Conservation (phyloP, 2,113 vertebrate genomes). For the Oryzias melastigma region DNA sequence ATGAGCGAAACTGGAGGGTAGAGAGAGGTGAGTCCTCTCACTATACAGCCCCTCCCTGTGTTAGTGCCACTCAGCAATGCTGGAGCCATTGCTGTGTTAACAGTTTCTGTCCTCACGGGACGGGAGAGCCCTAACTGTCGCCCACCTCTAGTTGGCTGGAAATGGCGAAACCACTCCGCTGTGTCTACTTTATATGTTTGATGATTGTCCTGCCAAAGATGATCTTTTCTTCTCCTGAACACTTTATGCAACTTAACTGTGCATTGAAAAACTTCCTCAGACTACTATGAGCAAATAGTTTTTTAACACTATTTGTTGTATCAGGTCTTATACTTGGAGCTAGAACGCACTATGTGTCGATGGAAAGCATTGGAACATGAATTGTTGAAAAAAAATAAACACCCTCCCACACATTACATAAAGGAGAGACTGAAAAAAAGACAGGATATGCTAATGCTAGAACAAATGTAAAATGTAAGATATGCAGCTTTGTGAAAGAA, state of each 20-base stretch:
- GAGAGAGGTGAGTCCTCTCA: conserved; percentile 71
- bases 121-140: conserved; percentile 66
- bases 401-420: not conserved
- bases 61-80: conserved; percentile 75
- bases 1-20: conserved; percentile 73
- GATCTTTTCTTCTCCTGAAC: conserved; percentile 56
- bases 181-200: conserved; percentile 62
- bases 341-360: conserved; percentile 13
- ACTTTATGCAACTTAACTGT: conserved; percentile 63
- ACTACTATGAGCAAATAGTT: conserved; percentile 4
- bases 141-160: conserved; percentile 72
- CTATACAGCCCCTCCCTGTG: conserved; percentile 56
- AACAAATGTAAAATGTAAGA: conserved; percentile 16
- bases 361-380: conserved; percentile 24
- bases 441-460: conserved; percentile 23
- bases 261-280: conserved; percentile 50
- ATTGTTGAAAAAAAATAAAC: conserved; percentile 14
- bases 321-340: conserved; percentile 18
- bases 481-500: conserved; percentile 13
- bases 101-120: conserved; percentile 77
- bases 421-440: conserved; percentile 19
- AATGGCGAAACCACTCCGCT: conserved; percentile 64
- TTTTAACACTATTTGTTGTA: conserved; percentile 7
- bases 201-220: conserved; percentile 50
- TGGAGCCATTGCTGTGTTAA: conserved; percentile 75